Evolutionary conservation across 2,797 vertebrate genomes (phyloP).

Genomic region (Peromyscus aztecus): DNA sequence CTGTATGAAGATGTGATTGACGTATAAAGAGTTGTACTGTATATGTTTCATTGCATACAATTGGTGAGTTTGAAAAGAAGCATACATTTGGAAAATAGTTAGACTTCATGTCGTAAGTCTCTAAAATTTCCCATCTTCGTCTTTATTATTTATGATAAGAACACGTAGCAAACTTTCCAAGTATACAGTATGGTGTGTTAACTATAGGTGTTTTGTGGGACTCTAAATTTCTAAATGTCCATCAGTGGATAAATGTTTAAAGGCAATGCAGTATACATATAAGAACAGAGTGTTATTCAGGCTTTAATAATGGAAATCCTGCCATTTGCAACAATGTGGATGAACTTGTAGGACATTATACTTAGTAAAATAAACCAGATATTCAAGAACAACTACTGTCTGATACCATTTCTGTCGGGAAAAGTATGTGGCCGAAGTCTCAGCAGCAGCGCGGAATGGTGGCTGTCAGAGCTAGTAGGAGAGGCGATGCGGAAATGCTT

Average conservation of each 20-base stretch:
- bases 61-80: slow-evolving; percentile 27
- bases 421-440: not conserved
- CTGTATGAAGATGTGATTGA: not conserved
- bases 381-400: not conserved
- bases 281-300: not conserved
- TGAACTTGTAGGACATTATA: not conserved
- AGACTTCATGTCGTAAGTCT: not conserved
- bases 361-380: slow-evolving; percentile 18
- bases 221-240: not conserved
- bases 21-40: not conserved
- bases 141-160: not conserved
- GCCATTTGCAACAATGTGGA: not conserved
- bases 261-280: not conserved
- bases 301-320: not conserved
- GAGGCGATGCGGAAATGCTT: not conserved
- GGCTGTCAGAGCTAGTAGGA: not conserved
- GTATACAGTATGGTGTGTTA: not conserved
- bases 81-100: slow-evolving; percentile 3
- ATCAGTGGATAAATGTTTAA: not conserved
- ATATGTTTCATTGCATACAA: slow-evolving; percentile 22
- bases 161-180: slow-evolving; percentile 32
- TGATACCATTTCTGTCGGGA: not conserved
- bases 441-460: not conserved
- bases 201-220: not conserved
- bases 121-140: not conserved